A percentile compares a stretch with the other conserved stretches of the same genome.
These are phyloP conservation scores for Scomber scombrus DNA, from an alignment of 2,113 vertebrate genomes.

Conservation along the genomic window DNA sequence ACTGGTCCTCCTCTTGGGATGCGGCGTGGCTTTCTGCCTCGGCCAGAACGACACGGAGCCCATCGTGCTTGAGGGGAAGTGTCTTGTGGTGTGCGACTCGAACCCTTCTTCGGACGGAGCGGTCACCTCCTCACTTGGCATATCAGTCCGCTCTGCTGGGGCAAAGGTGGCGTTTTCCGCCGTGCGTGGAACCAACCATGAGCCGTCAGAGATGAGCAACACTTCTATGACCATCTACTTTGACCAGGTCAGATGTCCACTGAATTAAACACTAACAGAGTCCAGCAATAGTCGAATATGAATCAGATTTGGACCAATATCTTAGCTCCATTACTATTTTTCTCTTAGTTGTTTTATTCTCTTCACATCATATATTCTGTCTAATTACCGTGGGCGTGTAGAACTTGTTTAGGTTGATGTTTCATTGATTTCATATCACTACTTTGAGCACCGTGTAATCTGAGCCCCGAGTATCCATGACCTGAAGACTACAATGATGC, in stretches of 20 bases:
- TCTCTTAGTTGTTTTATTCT: background rate
- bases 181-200: conserved; percentile 95
- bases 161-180: conserved; percentile 98
- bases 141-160: conserved; percentile 96
- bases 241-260: conserved; percentile 91
- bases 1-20: conserved; percentile 87
- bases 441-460: background rate
- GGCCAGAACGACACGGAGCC: conserved; percentile 98
- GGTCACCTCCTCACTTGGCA: conserved; percentile 96
- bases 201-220: conserved; percentile 98
- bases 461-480: background rate
- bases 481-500: background rate
- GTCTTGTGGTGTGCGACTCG: conserved; percentile 98
- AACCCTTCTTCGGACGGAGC: conserved; percentile 96
- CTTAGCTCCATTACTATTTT: background rate
- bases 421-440: conserved; percentile 40
- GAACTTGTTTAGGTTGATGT: conserved; percentile 42
- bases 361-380: background rate
- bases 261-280: conserved; percentile 2
- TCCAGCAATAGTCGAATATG: background rate
- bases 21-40: conserved; percentile 83
- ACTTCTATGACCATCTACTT: conserved; percentile 99
- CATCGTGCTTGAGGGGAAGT: conserved; percentile 98
- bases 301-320: background rate
- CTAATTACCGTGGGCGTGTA: background rate